These are phyloP conservation scores for Acanthococcus lagerstroemiae DNA, from an alignment of 2,888 invertebrate species.

Conservation along the genomic window DNA sequence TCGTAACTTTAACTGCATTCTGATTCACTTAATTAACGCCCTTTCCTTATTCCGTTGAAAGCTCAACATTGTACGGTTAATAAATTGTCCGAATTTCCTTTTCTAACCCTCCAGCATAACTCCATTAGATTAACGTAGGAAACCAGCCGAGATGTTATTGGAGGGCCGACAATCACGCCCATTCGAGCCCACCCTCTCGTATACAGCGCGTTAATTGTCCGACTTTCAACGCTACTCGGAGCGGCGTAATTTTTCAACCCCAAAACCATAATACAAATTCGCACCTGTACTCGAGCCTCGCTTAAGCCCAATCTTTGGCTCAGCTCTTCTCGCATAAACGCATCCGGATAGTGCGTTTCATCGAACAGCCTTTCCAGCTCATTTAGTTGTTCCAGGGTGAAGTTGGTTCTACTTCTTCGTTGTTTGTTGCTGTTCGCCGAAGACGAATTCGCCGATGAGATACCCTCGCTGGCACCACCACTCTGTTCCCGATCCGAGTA, in stretches of 20 bases:
- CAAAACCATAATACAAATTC: too few relatives aligned
- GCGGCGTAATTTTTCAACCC: too few relatives aligned
- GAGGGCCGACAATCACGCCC: not conserved
- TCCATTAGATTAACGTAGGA: too few relatives aligned
- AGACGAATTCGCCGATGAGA: slow-evolving; percentile 1
- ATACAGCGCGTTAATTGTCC: not conserved
- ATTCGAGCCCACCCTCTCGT: not conserved
- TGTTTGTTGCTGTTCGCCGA: slow-evolving; percentile 42
- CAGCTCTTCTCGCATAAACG: slow-evolving; percentile 78
- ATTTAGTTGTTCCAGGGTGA: slow-evolving; percentile 85
- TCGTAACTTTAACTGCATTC: too few relatives aligned
- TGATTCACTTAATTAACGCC: too few relatives aligned
- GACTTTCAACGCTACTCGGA: not conserved
- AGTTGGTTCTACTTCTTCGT: slow-evolving; percentile 83
- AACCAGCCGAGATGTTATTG: not conserved
- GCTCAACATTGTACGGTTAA: not conserved
- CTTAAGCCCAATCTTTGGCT: slow-evolving; percentile 81
- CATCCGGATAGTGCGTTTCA: slow-evolving; percentile 91
- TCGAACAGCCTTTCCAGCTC: slow-evolving; percentile 85
- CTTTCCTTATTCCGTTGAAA: too few relatives aligned
- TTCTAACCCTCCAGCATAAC: not conserved
- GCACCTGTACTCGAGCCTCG: slow-evolving; percentile 83
- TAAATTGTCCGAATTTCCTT: not conserved
- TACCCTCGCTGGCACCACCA: not conserved
- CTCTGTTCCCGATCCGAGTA: not conserved